A percentile compares a stretch with the other conserved stretches of the same genome.
Evolutionary conservation across 2,888 invertebrate genomes (phyloP).

Genomic region (Priocnemis perturbator): DNA sequence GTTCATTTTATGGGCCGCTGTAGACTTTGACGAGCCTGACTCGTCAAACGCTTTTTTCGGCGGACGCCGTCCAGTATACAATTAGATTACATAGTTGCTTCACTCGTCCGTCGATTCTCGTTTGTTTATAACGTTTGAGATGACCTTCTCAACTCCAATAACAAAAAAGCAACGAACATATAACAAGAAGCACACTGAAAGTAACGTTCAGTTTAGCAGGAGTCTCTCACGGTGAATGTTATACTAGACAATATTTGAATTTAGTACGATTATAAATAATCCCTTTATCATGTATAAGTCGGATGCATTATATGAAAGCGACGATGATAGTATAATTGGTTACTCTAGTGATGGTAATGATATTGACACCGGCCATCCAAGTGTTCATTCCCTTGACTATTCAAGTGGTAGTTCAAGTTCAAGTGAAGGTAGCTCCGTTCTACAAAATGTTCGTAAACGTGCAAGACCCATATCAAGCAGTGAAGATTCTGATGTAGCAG

Average conservation of each 20-base stretch:
- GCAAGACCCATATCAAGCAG: slow-evolving; percentile 6
- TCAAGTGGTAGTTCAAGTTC: slow-evolving; percentile 7
- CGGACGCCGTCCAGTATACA: too few relatives aligned
- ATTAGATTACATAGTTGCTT: not conserved
- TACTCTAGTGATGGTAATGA: slow-evolving; percentile 9
- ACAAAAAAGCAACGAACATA: not conserved
- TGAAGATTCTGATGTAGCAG: slow-evolving; percentile 5
- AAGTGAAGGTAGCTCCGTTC: slow-evolving; percentile 5
- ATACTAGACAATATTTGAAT: slow-evolving; percentile 6
- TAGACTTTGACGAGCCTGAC: too few relatives aligned
- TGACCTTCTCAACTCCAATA: not conserved
- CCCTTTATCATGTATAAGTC: not conserved
- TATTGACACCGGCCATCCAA: slow-evolving; percentile 5
- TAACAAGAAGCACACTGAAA: slow-evolving; percentile 3
- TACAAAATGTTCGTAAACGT: slow-evolving; percentile 9
- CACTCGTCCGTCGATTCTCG: not conserved
- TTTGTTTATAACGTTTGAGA: not conserved
- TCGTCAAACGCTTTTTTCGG: too few relatives aligned
- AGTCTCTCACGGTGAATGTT: slow-evolving; percentile 1
- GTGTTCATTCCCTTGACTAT: slow-evolving; percentile 3
- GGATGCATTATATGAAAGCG: slow-evolving; percentile 9
- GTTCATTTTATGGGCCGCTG: not conserved
- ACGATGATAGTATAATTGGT: slow-evolving; percentile 3
- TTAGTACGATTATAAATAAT: slow-evolving; percentile 11
- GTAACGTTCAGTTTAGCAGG: not conserved